Evolutionary conservation across 1,140 invertebrate species (phyloP), one percentile per base, ranked within the genome.

Genomic region (Streblospio benedicti): DNA sequence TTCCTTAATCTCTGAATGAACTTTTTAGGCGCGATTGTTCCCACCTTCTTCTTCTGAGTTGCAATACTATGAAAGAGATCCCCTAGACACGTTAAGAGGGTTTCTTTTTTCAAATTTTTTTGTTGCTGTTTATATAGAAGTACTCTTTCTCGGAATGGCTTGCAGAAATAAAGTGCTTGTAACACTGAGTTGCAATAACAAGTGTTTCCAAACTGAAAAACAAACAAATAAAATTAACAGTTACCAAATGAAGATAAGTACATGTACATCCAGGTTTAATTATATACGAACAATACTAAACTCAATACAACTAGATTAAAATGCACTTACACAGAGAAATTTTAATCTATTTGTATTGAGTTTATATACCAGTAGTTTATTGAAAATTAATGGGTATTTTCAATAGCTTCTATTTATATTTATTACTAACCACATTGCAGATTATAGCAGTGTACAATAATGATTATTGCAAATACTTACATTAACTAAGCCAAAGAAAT

Each of bases 151-250:
- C 97, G 85, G 76, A 99, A 99, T 62, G 95, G 95, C 73, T 93
- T 89, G 79, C 97, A 99, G 77, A 99, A 99, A 76, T 98, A 99
- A 56, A 99, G 82, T 20, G 97, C 97, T 86, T 99, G 97, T 57
- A 99, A 82, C 56, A 99, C 97, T 41, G 94, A 98, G 81, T 99
- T 99, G 76, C 93, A 97, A 74, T 99, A 99, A 80, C 97, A 99
- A 9, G 97, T 99, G 80, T 99, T 99, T 57, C 97, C 97, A 85
- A 99, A 99, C 93, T 97, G 69, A 38, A 71, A 70, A 58, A 6
- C 57, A 57, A 61, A 61, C 16, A 31, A 38, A 33, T 4, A 59
- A 28, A 59, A 35, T 38, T 16, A 56, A n/a, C 16, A 12, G 14
- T 28, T n/a, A 56, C 32, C 4, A 6, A 32, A 6, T 35, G 28